Conservation (phyloP, 2,888 invertebrate species). For the Melanotus villosus region DNA sequence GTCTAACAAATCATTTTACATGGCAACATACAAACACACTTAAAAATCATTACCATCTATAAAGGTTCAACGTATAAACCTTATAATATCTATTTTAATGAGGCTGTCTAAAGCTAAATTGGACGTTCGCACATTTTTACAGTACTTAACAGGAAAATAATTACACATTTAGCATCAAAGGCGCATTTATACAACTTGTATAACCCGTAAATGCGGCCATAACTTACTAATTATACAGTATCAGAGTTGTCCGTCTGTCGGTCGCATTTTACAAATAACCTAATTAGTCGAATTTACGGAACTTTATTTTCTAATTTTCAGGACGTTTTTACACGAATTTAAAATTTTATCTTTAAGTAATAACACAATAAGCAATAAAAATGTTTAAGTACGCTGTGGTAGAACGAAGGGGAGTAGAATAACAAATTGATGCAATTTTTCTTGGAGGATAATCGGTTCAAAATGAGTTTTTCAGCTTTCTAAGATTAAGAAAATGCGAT, state of each 20-base stretch:
- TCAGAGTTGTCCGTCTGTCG: slow-evolving; percentile 1
- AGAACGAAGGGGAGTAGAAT: not conserved
- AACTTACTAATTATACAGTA: slow-evolving; percentile 11
- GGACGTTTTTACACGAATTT: too few relatives aligned
- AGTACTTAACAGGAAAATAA: not conserved
- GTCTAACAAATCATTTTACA: not conserved
- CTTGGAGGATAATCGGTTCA: slow-evolving; percentile 11
- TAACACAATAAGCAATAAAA: slow-evolving; percentile 15
- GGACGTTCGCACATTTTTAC: not conserved
- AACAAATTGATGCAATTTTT: slow-evolving; percentile 22
- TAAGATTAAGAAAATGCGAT: slow-evolving; percentile 20
- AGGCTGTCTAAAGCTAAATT: not conserved
- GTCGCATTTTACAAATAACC: slow-evolving; percentile 9
- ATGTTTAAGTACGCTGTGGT: not conserved
- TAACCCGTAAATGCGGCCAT: not conserved
- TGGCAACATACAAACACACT: not conserved
- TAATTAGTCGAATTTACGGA: slow-evolving; percentile 10
- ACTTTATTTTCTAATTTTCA: too few relatives aligned
- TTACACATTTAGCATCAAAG: slow-evolving; percentile 5
- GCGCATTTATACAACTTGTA: not conserved
- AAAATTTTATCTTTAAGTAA: too few relatives aligned
- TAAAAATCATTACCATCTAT: too few relatives aligned
- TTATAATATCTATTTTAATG: not conserved
- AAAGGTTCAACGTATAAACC: not conserved
- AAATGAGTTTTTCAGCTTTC: slow-evolving; percentile 16